phyloP scores from a whole-genome alignment of 2,888 invertebrate genomes.

The Agapetus fuscipes region DNA sequence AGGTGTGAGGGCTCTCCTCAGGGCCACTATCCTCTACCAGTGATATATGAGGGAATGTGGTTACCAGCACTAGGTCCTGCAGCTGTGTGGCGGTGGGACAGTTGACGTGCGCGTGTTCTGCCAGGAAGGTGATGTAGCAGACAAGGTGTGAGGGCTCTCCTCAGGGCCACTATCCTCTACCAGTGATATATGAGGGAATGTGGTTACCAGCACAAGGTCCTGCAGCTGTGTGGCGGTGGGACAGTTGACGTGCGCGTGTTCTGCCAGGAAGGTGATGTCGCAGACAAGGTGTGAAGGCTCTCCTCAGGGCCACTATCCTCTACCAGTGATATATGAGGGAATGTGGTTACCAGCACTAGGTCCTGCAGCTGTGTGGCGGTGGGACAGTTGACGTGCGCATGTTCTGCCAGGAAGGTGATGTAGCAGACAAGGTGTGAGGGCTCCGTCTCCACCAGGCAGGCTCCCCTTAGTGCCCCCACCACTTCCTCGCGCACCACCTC shows the following conservation, averaged over 20 bases:
- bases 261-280: slow-evolving; percentile 77
- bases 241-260: slow-evolving; percentile 43
- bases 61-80: slow-evolving; percentile 32
- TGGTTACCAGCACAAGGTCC: slow-evolving; percentile 32
- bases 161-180: slow-evolving; percentile 61
- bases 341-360: slow-evolving; percentile 33
- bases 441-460: slow-evolving; percentile 85
- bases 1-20: slow-evolving; percentile 74
- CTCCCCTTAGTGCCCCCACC: slow-evolving; percentile 66
- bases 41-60: too few relatives aligned
- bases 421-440: slow-evolving; percentile 75
- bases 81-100: slow-evolving; percentile 24
- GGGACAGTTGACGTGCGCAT: slow-evolving; percentile 36
- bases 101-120: slow-evolving; percentile 49
- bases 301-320: slow-evolving; percentile 62
- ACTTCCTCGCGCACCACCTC: slow-evolving; percentile 57
- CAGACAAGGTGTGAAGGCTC: slow-evolving; percentile 74
- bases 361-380: slow-evolving; percentile 28
- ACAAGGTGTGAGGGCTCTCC: slow-evolving; percentile 71
- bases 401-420: slow-evolving; percentile 71
- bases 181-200: too few relatives aligned
- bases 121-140: slow-evolving; percentile 78
- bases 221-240: slow-evolving; percentile 26
- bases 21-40: slow-evolving; percentile 57
- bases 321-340: too few relatives aligned